Evolutionary conservation across 1,140 invertebrate genomes (phyloP), one percentile per base, ranked within the genome.

Genomic region (Tetraneura akinire): DNA sequence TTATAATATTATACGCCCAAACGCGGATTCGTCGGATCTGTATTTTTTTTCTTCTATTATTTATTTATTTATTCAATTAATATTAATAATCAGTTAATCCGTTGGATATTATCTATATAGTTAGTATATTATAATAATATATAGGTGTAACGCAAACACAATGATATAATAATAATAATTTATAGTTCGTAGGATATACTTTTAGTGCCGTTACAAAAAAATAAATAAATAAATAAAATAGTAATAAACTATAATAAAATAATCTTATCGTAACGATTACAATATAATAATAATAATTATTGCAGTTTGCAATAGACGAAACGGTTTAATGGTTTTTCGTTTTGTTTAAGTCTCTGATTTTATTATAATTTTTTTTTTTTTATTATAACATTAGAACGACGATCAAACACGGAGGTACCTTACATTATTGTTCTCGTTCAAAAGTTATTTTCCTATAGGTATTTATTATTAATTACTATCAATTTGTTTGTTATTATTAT

Each of bases 1-100:
- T 37, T 37, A 37, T 37, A n/a, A 66, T 42, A 42, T 23, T 45
- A 68, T 68, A 68, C 45, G 45, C 64, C 37, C 37, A 68, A 32
- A 68, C 64, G 64, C 64, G 45, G 64, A 68, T 68, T 68, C 21
- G 64, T 68, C 37, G 37, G 47, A 47, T 68, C 66, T 68, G 37
- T 23, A 47, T 68, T 47, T 68, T 68, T 57, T 68, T 68, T 47
- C 21, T 47, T 4, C 13, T 10, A 13, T 47, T 47, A 14, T 45
- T 47, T 68, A 64, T 10, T n/a, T 47, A 21, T 45, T 68, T 23
- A 45, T 68, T 68, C 8, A 23, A 23, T 26, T 57, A 57, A 23
- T 68, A 47, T 45, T 37, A 37, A 68, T 68, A 47, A 68, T 47
- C 21, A 47, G n/a, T 68, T 68, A 68, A 37, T 68, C 66, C 66